Base-by-base conservation (phyloP, 2,888 invertebrate species). In the Xanthorhoe designata region DNA sequence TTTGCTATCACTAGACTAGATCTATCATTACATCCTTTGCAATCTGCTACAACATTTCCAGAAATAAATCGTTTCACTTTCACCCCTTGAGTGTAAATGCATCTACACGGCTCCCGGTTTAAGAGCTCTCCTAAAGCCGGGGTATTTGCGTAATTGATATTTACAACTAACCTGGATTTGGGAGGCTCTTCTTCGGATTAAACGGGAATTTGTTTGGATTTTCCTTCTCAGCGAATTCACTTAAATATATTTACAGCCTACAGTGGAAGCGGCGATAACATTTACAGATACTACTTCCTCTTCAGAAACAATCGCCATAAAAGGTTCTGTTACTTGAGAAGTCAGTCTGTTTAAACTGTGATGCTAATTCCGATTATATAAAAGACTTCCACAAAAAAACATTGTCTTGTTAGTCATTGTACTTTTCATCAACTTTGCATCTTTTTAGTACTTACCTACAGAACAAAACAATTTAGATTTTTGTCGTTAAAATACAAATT, bases 111-210 rank as follows among this genome's bases (percentile, higher is more conserved):
- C 66, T 66, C 66, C 66, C 56, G 68, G 68, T 69, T 71, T 69
- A 71, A 74, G 68, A 70, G 71, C 69, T 75, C 82, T 76, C 79
- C 82, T 81, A 88, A 90, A 90, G 84, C 87, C 80, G 69, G 80
- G 84, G 89, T 86, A 87, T 92, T 91, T 89, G 85, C 88, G 92
- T 92, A 92, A 92, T 92, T 91, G 92, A 92, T 92, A 92, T 92
- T 92, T 92, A 92, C 93, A 85, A 90, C 91, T 92, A 92, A 92
- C 93, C 90, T 90, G 91, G 89, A 91, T 90, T 86, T 85, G 77
- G 78, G 81, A 84, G 82, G 89, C 90, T 89, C 84, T 89, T 82
- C 79, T 74, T 81, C 76, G 85, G 89, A 92, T 92, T 92, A 92
- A 86, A 81, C 71, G 79, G 78, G 86, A 88, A 92, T 92, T 90